A percentile compares a stretch with the other conserved stretches of the same genome.
Conservation (phyloP, 2,888 invertebrate species). For the Slavum lentiscoides region DNA sequence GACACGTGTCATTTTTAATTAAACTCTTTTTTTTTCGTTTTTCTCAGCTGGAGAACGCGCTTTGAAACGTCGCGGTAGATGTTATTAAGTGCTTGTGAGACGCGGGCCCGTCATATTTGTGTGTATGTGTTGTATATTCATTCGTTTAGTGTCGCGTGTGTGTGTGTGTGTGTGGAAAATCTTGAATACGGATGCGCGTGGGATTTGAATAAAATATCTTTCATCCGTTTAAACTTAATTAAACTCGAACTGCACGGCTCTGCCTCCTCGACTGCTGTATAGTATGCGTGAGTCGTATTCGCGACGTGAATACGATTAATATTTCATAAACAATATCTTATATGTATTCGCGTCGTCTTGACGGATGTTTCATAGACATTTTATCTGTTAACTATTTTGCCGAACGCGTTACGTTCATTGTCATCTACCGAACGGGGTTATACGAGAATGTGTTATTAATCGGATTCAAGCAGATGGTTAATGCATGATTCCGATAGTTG, state of each 20-base stretch:
- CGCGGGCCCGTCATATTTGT: neutral
- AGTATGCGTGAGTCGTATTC: neutral
- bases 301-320: neutral
- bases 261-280: neutral
- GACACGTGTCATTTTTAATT: too few species aligned
- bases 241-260: neutral
- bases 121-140: neutral
- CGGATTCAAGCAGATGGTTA: too few species aligned
- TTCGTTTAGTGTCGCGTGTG: neutral
- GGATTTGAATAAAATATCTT: slow-evolving; percentile 15
- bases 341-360: neutral
- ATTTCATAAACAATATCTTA: neutral
- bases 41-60: too few species aligned
- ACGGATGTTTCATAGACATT: neutral
- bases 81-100: too few species aligned
- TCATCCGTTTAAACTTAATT: slow-evolving; percentile 15
- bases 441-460: too few species aligned
- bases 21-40: too few species aligned
- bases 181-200: neutral
- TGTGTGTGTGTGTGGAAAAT: neutral
- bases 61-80: too few species aligned
- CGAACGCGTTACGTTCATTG: too few species aligned
- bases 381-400: too few species aligned
- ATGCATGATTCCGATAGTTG: too few species aligned
- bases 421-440: too few species aligned